phyloP scores from a whole-genome alignment of 2,113 vertebrate genomes.

The Oxygymnocypris stewartii region DNA sequence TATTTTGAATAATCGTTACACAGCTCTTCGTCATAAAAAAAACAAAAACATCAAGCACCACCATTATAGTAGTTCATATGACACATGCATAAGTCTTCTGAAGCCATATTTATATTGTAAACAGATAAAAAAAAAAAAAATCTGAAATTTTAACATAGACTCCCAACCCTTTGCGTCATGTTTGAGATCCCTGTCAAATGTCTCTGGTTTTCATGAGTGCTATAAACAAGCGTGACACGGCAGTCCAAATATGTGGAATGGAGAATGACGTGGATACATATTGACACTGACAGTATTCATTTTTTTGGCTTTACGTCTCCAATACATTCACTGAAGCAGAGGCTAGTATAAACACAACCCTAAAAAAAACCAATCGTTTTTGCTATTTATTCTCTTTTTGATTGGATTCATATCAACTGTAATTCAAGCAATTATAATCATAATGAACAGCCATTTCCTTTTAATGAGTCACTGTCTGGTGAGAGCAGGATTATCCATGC shows the following conservation, averaged over 20 bases:
- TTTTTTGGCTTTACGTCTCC: neutral
- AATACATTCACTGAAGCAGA: neutral
- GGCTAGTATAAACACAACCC: neutral
- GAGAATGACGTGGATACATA: neutral
- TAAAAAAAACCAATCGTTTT: neutral
- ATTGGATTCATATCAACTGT: constrained; percentile 45
- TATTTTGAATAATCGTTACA: neutral
- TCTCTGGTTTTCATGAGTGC: neutral
- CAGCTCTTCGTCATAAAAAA: neutral
- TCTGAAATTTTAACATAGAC: neutral
- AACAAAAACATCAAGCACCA: neutral
- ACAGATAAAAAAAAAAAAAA: neutral
- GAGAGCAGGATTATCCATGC: constrained; percentile 56
- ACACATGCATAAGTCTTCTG: neutral
- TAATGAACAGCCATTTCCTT: constrained; percentile 56
- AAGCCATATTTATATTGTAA: neutral
- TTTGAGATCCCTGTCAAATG: neutral
- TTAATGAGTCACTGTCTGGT: constrained; percentile 52
- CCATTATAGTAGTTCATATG: neutral
- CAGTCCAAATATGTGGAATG: neutral
- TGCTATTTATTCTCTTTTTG: constrained; percentile 53
- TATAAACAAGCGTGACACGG: neutral
- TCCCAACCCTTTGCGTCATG: neutral
- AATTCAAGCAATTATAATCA: constrained; percentile 45
- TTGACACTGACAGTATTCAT: neutral